Evolutionary conservation across 2,113 vertebrate genomes (phyloP).

Genomic region (Xiphophorus maculatus): DNA sequence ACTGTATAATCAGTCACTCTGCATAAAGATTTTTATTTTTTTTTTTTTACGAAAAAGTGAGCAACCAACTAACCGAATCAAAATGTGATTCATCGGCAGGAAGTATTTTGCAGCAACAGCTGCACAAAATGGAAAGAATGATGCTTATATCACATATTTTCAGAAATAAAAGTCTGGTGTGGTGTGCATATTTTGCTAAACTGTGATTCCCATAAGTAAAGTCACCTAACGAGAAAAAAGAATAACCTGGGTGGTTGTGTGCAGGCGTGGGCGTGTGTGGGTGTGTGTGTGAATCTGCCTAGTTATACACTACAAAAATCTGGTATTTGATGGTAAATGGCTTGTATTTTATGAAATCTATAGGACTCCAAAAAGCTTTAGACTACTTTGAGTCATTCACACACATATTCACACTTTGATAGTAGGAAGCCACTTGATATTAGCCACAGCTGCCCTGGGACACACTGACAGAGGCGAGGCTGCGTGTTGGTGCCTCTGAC

Average conservation of each 20-base stretch:
- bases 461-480: no score
- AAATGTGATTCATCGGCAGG: conserved; percentile 58
- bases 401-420: no score
- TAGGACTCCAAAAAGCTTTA: no score
- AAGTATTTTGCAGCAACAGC: conserved; percentile 50
- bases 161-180: no score
- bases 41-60: conserved; percentile 51
- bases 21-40: conserved; percentile 49
- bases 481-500: no score
- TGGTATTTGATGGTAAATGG: background rate
- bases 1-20: conserved; percentile 53
- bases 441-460: no score
- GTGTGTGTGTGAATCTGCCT: background rate
- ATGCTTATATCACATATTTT: conserved; percentile 33
- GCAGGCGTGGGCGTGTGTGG: background rate
- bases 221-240: no score
- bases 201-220: no score
- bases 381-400: no score
- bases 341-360: no score
- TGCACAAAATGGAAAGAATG: conserved; percentile 40
- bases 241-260: background rate
- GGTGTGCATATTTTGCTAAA: no score
- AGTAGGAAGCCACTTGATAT: no score
- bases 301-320: background rate
- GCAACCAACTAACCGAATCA: conserved; percentile 68